Evolutionary conservation across 2,797 vertebrate species (phyloP), one percentile per base, ranked within the genome.

Genomic region (Rhabdophis nuchalis): DNA sequence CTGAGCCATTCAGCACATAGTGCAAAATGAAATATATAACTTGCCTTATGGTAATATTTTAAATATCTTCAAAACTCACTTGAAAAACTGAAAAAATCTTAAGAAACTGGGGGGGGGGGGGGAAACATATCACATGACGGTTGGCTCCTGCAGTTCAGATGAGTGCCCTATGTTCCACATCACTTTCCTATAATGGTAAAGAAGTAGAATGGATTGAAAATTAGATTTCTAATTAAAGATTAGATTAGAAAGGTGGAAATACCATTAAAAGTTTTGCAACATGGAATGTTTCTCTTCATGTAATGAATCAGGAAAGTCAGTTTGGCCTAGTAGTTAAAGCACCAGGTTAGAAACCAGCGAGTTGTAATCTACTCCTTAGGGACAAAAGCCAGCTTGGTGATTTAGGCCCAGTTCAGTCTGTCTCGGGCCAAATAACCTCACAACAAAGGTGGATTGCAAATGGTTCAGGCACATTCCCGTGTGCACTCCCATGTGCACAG

Each of bases 31-130:
- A 92, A 96, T 92, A 92, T 93, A 96, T 90, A 91, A 93, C 94
- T 96, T 94, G 60, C 91, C 90, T 96, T 96, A 95, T 89, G 93
- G 86, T 58, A 93, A 91, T 94, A 90, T 95, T 95, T 95, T 94
- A 90, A 93, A 27, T 93, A 94, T 90, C 90, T 92, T 92, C 64
- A 93, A 93, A 94, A 88, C 94, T 90, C 23, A 56, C 32, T 92
- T 95, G 87, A 36, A 95, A 94, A 94, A 92, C 7, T 93, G 89
- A 86, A 94, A 93, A 94, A 9, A 61, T 13, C 60, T 87, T 68
- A 61, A 72, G 85, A 93, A 29, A 92, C 57, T 90, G 27, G 90
- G 58, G 89, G n/a, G n/a, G n/a, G n/a, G n/a, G n/a, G n/a, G n/a
- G n/a, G n/a, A n/a, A n/a, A n/a, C n/a, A n/a, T n/a, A n/a, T n/a